Evolutionary conservation across 2,113 vertebrate genomes (phyloP), one percentile per base, ranked within the genome.

Genomic region (Scomber japonicus): DNA sequence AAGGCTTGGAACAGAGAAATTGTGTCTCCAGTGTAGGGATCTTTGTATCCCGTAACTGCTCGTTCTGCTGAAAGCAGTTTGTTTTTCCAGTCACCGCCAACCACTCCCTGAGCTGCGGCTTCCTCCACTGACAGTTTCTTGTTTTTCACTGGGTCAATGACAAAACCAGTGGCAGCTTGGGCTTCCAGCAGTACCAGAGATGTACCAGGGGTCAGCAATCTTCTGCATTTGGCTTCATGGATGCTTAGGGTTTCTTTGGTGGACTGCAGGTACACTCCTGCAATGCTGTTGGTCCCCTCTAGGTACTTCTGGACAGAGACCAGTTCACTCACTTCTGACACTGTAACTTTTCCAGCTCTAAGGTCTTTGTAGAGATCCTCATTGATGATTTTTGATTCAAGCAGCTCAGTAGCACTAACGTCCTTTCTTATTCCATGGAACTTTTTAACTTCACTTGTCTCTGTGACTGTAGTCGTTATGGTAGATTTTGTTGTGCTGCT

Each of bases 181-280:
- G 97, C 97, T 81, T 97, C 97, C 45, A 97, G 86, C 11, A 97
- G 94, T 15, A 97, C 92, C 44, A 97, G 93, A 0, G 96, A 95
- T 0, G 96, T 97, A 27, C 96, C 96, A 0, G 95, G 96, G 50
- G 95, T 91, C 0, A 97, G 76, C 0, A 96, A 86, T 0, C 95
- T 90, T 69, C 75, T 95, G 54, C 79, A 16, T 57, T 93, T 96
- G 0, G 96, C 96, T 74, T 96, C 87, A 0, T 95, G 95, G 74
- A 97, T 92, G 81, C 94, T 95, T 49, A 97, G 85, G 2, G 80
- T 93, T 79, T 93, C 89, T 19, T 92, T 79, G 0, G 95, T 95
- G 0, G 95, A 95, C 78, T 94, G 94, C 1, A 97, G 70, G 1
- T 95, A 81, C 0, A 97, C 90, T 0, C 97, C 96, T 0, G 94